Percentiles rank a stretch among this genome's conserved stretches.
Evolutionary conservation across 2,888 invertebrate genomes (phyloP).

Genomic region (Melangyna quadrimaculata): DNA sequence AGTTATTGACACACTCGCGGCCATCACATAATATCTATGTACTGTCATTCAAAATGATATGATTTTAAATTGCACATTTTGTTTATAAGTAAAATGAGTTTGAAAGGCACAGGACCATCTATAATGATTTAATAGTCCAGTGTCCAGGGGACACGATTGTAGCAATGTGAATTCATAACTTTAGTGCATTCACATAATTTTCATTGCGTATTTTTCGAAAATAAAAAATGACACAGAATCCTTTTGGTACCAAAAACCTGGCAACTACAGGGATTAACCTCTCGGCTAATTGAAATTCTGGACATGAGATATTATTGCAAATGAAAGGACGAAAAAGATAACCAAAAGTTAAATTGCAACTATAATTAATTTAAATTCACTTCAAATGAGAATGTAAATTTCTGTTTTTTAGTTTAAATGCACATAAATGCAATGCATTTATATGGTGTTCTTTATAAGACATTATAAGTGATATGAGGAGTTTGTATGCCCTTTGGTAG

Average conservation of each 20-base stretch:
- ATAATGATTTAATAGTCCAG: too few species aligned
- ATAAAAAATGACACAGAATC: slow-evolving; percentile 8
- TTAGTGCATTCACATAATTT: not conserved
- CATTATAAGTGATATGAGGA: not conserved
- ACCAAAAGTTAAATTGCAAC: not conserved
- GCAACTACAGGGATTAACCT: slow-evolving; percentile 21
- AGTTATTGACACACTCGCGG: too few species aligned
- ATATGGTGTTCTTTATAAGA: not conserved
- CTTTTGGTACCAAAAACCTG: slow-evolving; percentile 24
- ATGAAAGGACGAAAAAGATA: not conserved
- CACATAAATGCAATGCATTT: not conserved
- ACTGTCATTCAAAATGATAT: not conserved
- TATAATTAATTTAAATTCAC: not conserved
- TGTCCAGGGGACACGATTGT: too few species aligned
- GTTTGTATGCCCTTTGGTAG: not conserved
- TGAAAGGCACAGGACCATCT: too few species aligned
- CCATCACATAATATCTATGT: too few species aligned
- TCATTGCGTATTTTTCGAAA: not conserved
- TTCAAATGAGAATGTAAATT: not conserved
- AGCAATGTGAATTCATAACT: slow-evolving; percentile 15
- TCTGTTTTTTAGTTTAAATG: slow-evolving; percentile 1
- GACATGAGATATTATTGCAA: slow-evolving; percentile 14
- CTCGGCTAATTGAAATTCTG: slow-evolving; percentile 4
- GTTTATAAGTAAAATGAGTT: too few species aligned
- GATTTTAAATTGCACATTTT: not conserved